Evolutionary conservation across 2,113 vertebrate species (phyloP).

Genomic region (Recurvirostra avosetta): DNA sequence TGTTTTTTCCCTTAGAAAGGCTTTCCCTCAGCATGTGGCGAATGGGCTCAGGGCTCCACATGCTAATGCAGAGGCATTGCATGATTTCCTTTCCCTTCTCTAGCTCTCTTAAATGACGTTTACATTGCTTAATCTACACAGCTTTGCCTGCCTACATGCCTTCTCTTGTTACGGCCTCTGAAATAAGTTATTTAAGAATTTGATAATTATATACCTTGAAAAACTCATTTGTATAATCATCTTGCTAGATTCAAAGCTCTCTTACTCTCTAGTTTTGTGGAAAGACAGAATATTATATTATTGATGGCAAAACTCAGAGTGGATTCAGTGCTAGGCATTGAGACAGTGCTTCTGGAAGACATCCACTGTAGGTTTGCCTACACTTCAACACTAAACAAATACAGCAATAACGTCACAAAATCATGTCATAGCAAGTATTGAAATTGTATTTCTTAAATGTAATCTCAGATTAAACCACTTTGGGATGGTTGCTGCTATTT

Average conservation of each 20-base stretch:
- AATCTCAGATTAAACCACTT: neutral
- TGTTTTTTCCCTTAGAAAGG: neutral
- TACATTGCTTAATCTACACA: neutral
- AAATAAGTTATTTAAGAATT: conserved; percentile 10
- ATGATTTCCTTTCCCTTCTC: neutral
- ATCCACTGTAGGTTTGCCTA: neutral
- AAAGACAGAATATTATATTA: neutral
- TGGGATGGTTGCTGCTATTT: neutral
- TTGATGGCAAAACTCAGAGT: neutral
- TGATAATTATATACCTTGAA: conserved; percentile 5
- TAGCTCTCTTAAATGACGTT: neutral
- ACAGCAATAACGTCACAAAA: neutral
- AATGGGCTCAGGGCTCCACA: neutral
- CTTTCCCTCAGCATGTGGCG: neutral
- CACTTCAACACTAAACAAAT: neutral
- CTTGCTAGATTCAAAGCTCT: neutral
- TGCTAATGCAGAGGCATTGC: neutral
- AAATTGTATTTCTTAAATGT: neutral
- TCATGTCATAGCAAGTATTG: neutral
- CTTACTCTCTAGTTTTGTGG: neutral
- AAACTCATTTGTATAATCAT: neutral
- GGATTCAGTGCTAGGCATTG: neutral
- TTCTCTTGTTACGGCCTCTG: conserved; percentile 12
- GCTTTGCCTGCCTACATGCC: neutral
- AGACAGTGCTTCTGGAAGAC: neutral